Percentiles rank a stretch among this genome's conserved stretches.
Evolutionary conservation across 2,797 vertebrate species (phyloP).

Genomic region (Australoheros facetus): DNA sequence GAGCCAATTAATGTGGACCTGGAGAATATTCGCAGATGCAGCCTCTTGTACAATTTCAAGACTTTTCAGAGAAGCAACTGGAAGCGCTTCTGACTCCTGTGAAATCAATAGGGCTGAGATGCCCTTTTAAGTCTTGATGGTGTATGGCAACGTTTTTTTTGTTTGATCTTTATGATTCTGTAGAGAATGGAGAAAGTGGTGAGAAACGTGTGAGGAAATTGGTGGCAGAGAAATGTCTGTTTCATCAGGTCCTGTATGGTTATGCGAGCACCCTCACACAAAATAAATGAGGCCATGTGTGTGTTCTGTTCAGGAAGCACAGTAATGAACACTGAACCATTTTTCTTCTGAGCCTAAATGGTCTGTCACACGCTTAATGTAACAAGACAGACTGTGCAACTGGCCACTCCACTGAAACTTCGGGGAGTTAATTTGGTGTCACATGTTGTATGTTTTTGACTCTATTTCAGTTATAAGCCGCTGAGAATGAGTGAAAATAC

Average conservation of each 20-base stretch:
- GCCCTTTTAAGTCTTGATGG: constrained; percentile 79
- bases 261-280: constrained; percentile 39
- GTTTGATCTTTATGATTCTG: constrained; percentile 72
- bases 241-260: constrained; percentile 44
- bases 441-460: constrained; percentile 28
- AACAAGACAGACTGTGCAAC: constrained; percentile 50
- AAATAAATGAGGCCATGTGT: constrained; percentile 66
- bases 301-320: constrained; percentile 58
- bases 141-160: constrained; percentile 58
- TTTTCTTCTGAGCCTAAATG: constrained; percentile 63
- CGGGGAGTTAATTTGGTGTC: constrained; percentile 41
- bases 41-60: constrained; percentile 69
- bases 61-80: constrained; percentile 70
- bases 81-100: constrained; percentile 71
- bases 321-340: constrained; percentile 68
- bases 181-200: constrained; percentile 42
- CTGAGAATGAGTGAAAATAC: not conserved
- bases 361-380: constrained; percentile 60
- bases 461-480: not conserved
- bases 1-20: constrained; percentile 82
- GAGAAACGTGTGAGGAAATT: constrained; percentile 43
- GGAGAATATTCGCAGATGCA: constrained; percentile 74
- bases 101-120: constrained; percentile 80
- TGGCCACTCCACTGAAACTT: constrained; percentile 22
- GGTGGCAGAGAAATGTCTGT: constrained; percentile 47